A percentile compares a stretch with the other conserved stretches of the same genome.
These are phyloP conservation scores for Tiliacea aurago DNA, from an alignment of 2,888 invertebrate genomes.

Conservation along the genomic window DNA sequence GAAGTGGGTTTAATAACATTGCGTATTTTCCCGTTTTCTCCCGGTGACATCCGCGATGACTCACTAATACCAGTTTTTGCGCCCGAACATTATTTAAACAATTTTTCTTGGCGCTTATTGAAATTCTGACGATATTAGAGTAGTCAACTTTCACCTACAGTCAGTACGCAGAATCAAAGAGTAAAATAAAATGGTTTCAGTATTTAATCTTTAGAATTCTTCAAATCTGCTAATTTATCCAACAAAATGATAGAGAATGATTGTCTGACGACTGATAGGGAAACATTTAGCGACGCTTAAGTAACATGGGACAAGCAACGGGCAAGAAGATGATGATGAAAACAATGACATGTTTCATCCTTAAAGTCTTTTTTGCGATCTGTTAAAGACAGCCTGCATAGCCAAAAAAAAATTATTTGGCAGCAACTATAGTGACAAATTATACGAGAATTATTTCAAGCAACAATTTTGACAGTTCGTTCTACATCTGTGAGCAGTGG, in stretches of 20 bases:
- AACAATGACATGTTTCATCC: neutral
- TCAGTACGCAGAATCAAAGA: conserved; percentile 6
- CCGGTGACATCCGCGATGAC: conserved; percentile 80
- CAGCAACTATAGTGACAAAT: conserved; percentile 4
- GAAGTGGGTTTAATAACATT: conserved; percentile 88
- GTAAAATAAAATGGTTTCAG: neutral
- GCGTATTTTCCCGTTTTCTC: conserved; percentile 87
- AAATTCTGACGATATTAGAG: conserved; percentile 44
- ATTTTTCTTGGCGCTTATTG: conserved; percentile 63
- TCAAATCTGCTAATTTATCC: neutral
- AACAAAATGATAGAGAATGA: neutral
- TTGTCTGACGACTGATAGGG: neutral
- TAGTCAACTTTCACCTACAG: conserved; percentile 8
- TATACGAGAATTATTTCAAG: neutral
- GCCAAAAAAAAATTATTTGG: neutral
- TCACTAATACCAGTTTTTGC: conserved; percentile 77
- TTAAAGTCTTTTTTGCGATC: neutral
- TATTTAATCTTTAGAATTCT: neutral
- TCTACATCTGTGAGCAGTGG: neutral
- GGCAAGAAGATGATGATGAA: neutral
- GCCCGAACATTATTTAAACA: conserved; percentile 55
- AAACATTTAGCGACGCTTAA: neutral
- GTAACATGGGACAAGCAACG: neutral
- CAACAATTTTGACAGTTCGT: neutral
- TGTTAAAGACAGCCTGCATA: neutral